Base-by-base conservation (phyloP, 2,113 vertebrate genomes). In the Callospermophilus lateralis region DNA sequence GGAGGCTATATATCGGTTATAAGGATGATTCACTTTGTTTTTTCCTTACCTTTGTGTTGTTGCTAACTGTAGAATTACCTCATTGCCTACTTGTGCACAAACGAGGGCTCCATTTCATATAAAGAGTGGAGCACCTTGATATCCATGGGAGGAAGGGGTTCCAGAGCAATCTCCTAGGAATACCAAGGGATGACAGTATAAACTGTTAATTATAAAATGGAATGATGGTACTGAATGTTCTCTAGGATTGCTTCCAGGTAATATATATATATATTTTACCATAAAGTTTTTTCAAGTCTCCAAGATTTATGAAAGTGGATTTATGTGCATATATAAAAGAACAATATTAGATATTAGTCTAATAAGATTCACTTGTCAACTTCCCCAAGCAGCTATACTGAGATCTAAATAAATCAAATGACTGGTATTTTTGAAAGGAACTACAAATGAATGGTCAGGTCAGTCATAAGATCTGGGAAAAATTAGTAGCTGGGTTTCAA, bases 31-130 rank as follows among this genome's bases (percentile, higher is more conserved):
- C 85, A 76, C 16, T 91, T 83, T 83, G 53, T 55, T 92, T 39
- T 89, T 72, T 48, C 48, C 34, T 89, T 93, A 6, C 26, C 72
- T 7, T 73, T 45, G 45, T 85, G 45, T 45, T 45, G 30, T 24
- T 90, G 55, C 51, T 96, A 96, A 94, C 8, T 84, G 37, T 84
- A 94, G 55, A 97, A 85, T 91, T 70, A 93, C 61, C 39, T 91
- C 89, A 90, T 32, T 26, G n/a, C 42, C 78, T 17, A 81, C 11
- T 55, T 77, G 22, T 55, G 48, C 37, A 70, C 12, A 90, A 87
- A 81, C 45, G 19, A 30, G 6, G 32, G 32, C 61, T 89, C 86
- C 2, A 76, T 22, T 42, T 88, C 22, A 15, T 32, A 24, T 32
- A 58, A 88, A 37, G 2, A 42, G 15, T 48, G 28, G 32, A 67